Percentiles rank a stretch among this genome's conserved stretches.
Evolutionary conservation across 2,797 vertebrate species (phyloP).

Genomic region (Rhinella marina): DNA sequence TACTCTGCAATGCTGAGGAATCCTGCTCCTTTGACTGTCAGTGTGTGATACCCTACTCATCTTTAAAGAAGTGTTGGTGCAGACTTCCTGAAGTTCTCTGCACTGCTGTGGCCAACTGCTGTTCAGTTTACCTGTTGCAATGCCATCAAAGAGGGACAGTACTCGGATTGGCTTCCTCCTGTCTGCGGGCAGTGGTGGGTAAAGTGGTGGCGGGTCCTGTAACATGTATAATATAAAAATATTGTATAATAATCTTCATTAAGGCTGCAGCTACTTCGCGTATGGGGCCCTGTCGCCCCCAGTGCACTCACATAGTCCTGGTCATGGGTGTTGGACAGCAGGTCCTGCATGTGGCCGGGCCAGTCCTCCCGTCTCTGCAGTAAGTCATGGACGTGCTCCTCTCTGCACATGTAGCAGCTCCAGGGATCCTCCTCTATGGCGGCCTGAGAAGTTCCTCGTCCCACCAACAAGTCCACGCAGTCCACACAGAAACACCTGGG

Average conservation of each 20-base stretch:
- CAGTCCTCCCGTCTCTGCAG: constrained; percentile 88
- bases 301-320: constrained; percentile 91
- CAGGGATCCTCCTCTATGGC: constrained; percentile 96
- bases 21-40: no score
- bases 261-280: no score
- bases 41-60: no score
- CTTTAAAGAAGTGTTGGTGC: no score
- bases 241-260: not conserved
- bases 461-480: constrained; percentile 93
- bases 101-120: not conserved
- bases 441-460: constrained; percentile 85
- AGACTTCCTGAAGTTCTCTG: not conserved
- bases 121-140: constrained; percentile 89
- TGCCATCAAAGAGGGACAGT: constrained; percentile 94
- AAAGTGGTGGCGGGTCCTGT: constrained; percentile 89
- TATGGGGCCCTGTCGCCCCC: no score
- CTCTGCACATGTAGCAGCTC: constrained; percentile 96
- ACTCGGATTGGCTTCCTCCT: constrained; percentile 93
- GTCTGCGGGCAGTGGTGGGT: constrained; percentile 87
- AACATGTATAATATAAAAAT: not conserved
- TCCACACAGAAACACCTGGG: constrained; percentile 96
- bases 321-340: constrained; percentile 96
- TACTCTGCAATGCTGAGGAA: no score
- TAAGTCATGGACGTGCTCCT: constrained; percentile 82
- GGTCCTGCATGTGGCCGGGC: constrained; percentile 90